phyloP scores from a whole-genome alignment of 2,113 vertebrate species.

The Perognathus longimembris region DNA sequence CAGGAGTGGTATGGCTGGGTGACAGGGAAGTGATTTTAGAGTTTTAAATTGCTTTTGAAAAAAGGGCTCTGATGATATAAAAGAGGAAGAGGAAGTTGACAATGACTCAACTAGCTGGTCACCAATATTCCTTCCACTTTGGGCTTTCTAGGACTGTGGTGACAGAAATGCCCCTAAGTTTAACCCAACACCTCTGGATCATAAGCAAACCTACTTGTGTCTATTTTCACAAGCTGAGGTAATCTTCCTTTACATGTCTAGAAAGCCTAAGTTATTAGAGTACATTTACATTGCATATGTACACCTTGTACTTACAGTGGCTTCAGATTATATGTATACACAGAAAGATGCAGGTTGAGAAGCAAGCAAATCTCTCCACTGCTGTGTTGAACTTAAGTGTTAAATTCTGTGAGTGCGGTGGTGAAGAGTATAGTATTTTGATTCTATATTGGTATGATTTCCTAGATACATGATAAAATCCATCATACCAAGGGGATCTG shows the following conservation, averaged over 20 bases:
- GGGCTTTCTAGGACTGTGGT: neutral
- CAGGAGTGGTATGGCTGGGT: too few species aligned
- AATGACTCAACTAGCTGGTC: neutral
- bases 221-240: neutral
- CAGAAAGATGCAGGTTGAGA: neutral
- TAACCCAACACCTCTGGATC: neutral
- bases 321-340: neutral
- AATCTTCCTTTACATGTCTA: conserved; percentile 9
- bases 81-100: neutral
- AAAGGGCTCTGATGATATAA: neutral
- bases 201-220: neutral
- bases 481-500: neutral
- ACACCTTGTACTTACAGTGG: neutral
- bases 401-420: neutral
- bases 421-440: neutral
- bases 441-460: neutral
- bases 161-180: neutral
- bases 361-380: neutral
- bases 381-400: neutral
- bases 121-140: neutral
- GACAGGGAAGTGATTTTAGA: too few species aligned
- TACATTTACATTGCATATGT: rapidly evolving
- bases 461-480: neutral
- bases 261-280: neutral
- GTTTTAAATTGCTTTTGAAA: conserved; percentile 11